These are phyloP conservation scores for Cheilosia vulpina DNA, from an alignment of 2,888 invertebrate genomes.

Conservation along the genomic window DNA sequence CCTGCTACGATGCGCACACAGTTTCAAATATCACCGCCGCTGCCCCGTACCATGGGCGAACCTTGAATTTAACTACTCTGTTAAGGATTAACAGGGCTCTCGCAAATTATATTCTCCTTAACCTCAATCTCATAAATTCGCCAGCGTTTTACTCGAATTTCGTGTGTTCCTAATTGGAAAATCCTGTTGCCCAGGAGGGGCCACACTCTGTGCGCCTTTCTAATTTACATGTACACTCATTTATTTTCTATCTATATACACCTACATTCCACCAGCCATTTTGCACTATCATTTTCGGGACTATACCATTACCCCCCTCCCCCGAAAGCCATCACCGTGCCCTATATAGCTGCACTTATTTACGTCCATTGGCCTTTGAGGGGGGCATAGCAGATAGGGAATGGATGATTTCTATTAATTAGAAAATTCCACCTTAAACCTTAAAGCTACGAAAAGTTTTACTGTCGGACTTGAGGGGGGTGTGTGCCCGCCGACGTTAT, in stretches of 20 bases:
- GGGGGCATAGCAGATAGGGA: background rate
- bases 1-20: background rate
- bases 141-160: conserved; percentile 31
- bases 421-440: conserved; percentile 21
- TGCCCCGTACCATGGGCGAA: background rate
- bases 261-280: conserved; percentile 19
- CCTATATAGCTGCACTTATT: background rate
- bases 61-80: conserved; percentile 11
- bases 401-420: conserved; percentile 38
- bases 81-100: conserved; percentile 30
- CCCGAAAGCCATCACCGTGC: background rate
- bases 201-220: conserved; percentile 4
- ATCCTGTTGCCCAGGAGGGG: conserved; percentile 22
- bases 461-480: background rate
- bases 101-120: conserved; percentile 37
- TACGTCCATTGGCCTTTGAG: background rate
- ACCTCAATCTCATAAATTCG: conserved; percentile 46
- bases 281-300: conserved; percentile 31
- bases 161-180: conserved; percentile 31
- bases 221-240: conserved; percentile 26
- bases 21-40: conserved; percentile 18
- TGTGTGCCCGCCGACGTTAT: background rate
- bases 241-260: conserved; percentile 20
- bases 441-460: conserved; percentile 18
- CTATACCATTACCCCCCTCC: background rate